Evolutionary conservation across 2,797 vertebrate genomes (phyloP).

Genomic region (Sebastes taczanowskii): DNA sequence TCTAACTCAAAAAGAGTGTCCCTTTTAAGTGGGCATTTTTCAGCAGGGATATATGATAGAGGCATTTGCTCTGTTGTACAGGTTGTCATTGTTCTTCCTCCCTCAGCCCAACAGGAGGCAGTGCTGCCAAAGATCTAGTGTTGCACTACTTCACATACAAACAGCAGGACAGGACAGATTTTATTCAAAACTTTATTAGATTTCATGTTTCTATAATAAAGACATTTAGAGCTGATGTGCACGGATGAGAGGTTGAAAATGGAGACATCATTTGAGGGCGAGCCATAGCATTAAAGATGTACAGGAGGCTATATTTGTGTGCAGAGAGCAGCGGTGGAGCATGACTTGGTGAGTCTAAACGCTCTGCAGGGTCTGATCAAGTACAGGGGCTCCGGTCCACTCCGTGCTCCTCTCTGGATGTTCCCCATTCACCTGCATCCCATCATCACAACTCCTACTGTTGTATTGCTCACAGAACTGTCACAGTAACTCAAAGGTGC

Average conservation of each 20-base stretch:
- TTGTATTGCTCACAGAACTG: constrained; percentile 58
- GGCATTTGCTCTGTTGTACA: not conserved
- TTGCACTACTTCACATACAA: not conserved
- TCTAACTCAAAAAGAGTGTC: not conserved
- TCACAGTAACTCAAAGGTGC: constrained; percentile 52
- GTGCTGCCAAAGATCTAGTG: not conserved
- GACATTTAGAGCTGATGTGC: constrained; percentile 63
- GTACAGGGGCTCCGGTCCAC: constrained; percentile 48
- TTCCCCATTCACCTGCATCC: constrained; percentile 44
- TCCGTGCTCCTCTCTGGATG: constrained; percentile 40
- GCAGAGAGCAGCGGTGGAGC: constrained; percentile 51
- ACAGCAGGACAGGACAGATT: constrained; percentile 4
- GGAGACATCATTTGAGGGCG: constrained; percentile 48
- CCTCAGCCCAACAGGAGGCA: not conserved
- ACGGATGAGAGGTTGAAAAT: constrained; percentile 53
- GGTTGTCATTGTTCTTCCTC: not conserved
- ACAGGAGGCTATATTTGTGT: constrained; percentile 35
- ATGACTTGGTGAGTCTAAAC: constrained; percentile 35
- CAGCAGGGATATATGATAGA: not conserved
- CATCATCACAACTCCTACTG: constrained; percentile 29
- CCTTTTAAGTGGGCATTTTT: not conserved
- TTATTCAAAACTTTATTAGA: constrained; percentile 75
- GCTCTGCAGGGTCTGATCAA: constrained; percentile 39
- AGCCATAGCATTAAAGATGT: constrained; percentile 54
- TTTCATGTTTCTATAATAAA: constrained; percentile 68